Evolutionary conservation across 2,797 vertebrate species (phyloP), one percentile per base, ranked within the genome.

Genomic region (Anas bernieri): DNA sequence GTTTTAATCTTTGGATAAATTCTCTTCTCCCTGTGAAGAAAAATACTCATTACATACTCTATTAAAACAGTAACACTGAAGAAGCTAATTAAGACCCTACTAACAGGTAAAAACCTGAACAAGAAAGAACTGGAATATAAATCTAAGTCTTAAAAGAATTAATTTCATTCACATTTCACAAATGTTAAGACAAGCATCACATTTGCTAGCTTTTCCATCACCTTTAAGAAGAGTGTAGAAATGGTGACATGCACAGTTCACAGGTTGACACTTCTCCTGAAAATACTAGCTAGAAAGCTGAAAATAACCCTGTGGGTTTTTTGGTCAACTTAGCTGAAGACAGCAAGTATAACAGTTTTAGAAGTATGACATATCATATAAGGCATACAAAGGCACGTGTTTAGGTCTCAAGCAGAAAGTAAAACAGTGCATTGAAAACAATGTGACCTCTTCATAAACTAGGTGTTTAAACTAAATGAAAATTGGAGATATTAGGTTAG

Each of bases 1-100:
- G 99, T 98, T 99, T 99, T 96, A 99, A 98, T 97, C 99, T 98
- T 98, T 99, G 99, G 97, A 99, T 99, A 97, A 99, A 99, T 93
- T 99, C 99, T 99, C 98, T 99, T 98, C 99, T 99, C 93, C 99
- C 99, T 99, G 97, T 92, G 83, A 96, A 96, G 96, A 92, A 97
- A 98, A 96, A 96, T 61, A 50, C 56, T 35, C 73, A 83, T 88
- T 69, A 91, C 2, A 39, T 52, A 88, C 77, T 77, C 43, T 94
- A 70, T 28, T 26, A 93, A 74, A 95, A 8, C 83, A 23, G 5
- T 62, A 55, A 58, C 28, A 64, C 25, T 79, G 52, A 74, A 72
- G 16, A 69, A 69, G 80, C 43, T 28, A 61, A 43, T 63, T 83
- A 56, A 90, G 54, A 83, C 12, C 9, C 30, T 89, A 12, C 12